Conservation (phyloP, 1,140 invertebrate species). For the Penaeus vannamei region DNA sequence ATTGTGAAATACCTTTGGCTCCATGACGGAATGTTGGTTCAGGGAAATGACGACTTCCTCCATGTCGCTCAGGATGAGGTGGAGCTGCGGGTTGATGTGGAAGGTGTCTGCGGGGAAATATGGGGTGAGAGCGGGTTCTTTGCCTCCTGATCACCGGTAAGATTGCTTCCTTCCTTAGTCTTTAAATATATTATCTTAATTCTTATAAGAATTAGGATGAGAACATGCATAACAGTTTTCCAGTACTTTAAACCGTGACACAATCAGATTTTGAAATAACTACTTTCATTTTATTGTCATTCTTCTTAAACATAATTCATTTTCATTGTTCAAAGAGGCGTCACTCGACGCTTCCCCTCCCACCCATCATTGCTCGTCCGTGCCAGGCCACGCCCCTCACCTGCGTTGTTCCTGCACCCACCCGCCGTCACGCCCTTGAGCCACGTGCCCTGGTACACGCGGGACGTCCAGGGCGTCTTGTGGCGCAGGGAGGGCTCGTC, state of each 20-base stretch:
- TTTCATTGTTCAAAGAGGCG: no score
- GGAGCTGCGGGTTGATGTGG: constrained; percentile 93
- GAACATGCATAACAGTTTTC: no score
- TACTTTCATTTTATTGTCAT: no score
- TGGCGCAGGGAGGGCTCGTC: constrained; percentile 86
- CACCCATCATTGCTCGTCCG: no score
- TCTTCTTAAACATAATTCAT: no score
- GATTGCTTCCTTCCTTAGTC: no score
- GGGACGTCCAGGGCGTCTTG: constrained; percentile 88
- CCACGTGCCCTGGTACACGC: constrained; percentile 87
- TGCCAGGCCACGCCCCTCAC: constrained; percentile 71
- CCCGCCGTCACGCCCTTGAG: constrained; percentile 90
- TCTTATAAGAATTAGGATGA: no score
- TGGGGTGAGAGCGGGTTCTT: neutral
- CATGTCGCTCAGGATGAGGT: constrained; percentile 84
- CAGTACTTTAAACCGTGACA: no score
- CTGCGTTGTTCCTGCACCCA: constrained; percentile 90
- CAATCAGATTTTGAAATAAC: no score
- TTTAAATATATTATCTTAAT: no score
- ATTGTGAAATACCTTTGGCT: constrained; percentile 80
- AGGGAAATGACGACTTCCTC: constrained; percentile 90
- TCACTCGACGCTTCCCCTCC: no score
- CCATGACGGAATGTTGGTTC: constrained; percentile 92
- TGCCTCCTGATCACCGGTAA: neutral
- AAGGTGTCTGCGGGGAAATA: constrained; percentile 83